These are phyloP conservation scores for Neopipo cinnamomea DNA, from an alignment of 2,113 vertebrate species.

Conservation along the genomic window DNA sequence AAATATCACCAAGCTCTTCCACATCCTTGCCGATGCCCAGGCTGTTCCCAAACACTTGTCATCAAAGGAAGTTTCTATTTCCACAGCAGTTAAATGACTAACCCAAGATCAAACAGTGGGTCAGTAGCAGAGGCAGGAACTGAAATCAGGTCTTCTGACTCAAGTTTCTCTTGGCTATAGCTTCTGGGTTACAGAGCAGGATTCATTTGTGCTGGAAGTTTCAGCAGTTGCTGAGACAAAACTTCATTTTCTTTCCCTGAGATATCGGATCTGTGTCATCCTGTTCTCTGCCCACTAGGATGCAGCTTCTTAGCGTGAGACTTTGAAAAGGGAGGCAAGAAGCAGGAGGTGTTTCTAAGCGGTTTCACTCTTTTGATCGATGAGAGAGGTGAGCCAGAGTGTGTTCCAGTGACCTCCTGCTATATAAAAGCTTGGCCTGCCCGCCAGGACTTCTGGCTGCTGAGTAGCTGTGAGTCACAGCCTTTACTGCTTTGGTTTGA, in stretches of 20 bases:
- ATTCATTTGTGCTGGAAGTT: neutral
- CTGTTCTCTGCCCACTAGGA: slow-evolving; percentile 20
- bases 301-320: neutral
- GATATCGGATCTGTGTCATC: neutral
- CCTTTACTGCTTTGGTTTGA: slow-evolving; percentile 38
- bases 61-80: slow-evolving; percentile 15
- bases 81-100: slow-evolving; percentile 26
- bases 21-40: neutral
- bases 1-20: neutral
- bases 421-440: slow-evolving; percentile 44
- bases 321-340: slow-evolving; percentile 6
- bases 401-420: slow-evolving; percentile 60
- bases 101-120: slow-evolving; percentile 39
- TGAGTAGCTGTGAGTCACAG: slow-evolving; percentile 52
- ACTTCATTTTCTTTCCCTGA: neutral
- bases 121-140: slow-evolving; percentile 1
- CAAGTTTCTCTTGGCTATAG: slow-evolving; percentile 35
- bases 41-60: slow-evolving; percentile 24
- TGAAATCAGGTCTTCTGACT: slow-evolving; percentile 51
- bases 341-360: slow-evolving; percentile 20
- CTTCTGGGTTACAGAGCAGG: neutral
- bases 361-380: slow-evolving; percentile 36
- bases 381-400: slow-evolving; percentile 65
- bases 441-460: slow-evolving; percentile 37
- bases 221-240: neutral